A percentile compares a stretch with the other conserved stretches of the same genome.
Evolutionary conservation across 2,888 invertebrate genomes (phyloP).

Genomic region (Tiliacea aurago): DNA sequence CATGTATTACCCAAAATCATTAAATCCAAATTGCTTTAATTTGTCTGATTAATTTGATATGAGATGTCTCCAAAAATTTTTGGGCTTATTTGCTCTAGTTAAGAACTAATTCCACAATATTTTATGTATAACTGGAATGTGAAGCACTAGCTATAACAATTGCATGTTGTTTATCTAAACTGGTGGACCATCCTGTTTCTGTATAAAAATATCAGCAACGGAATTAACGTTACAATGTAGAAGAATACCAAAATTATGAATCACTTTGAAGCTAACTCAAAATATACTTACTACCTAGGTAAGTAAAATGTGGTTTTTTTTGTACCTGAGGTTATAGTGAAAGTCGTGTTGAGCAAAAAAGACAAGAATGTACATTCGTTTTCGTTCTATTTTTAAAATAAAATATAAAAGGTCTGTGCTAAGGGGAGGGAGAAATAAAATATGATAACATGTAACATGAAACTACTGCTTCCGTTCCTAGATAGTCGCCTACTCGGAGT

Average conservation of each 20-base stretch:
- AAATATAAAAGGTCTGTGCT: slow-evolving; percentile 1
- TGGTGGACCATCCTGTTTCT: not conserved
- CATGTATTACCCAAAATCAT: slow-evolving; percentile 22
- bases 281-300: not conserved
- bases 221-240: not conserved
- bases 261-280: not conserved
- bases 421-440: slow-evolving; percentile 5
- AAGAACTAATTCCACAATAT: not conserved
- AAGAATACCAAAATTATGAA: slow-evolving; percentile 10
- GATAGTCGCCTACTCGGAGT: slow-evolving; percentile 7
- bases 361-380: not conserved
- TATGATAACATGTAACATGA: slow-evolving; percentile 12
- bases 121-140: slow-evolving; percentile 7
- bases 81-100: slow-evolving; percentile 15
- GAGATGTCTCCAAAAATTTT: slow-evolving; percentile 14
- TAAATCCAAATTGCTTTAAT: slow-evolving; percentile 15
- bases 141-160: slow-evolving; percentile 18
- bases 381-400: slow-evolving; percentile 30
- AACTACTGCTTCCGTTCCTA: slow-evolving; percentile 31
- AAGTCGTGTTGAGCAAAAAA: not conserved
- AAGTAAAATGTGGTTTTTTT: not conserved
- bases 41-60: not conserved
- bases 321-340: not conserved
- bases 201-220: slow-evolving; percentile 18
- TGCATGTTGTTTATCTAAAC: slow-evolving; percentile 9